Evolutionary conservation across 2,888 invertebrate species (phyloP).

Genomic region (Metopia argyrocephala): DNA sequence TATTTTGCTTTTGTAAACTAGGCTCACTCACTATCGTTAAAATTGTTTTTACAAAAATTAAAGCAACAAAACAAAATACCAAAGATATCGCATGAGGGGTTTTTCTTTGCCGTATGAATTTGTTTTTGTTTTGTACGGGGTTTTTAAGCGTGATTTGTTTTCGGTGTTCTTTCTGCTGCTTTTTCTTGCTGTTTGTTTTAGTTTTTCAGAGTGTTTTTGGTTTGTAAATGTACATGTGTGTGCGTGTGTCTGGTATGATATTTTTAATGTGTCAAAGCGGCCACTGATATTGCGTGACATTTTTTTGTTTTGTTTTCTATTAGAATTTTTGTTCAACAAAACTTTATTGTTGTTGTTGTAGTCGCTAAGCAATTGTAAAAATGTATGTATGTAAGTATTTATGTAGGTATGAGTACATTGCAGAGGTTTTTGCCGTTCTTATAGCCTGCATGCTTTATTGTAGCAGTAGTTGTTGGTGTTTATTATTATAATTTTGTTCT

Average conservation of each 20-base stretch:
- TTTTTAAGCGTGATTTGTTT: slow-evolving; percentile 60
- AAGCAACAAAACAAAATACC: slow-evolving; percentile 1
- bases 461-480: neutral
- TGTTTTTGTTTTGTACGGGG: slow-evolving; percentile 48
- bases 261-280: neutral
- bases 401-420: slow-evolving; percentile 55
- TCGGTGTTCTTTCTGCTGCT: slow-evolving; percentile 9
- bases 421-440: slow-evolving; percentile 5
- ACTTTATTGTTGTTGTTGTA: slow-evolving; percentile 15
- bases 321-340: neutral
- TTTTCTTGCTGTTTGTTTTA: slow-evolving; percentile 30
- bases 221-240: neutral
- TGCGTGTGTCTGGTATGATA: neutral
- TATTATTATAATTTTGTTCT: neutral
- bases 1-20: slow-evolving; percentile 25
- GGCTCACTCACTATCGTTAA: slow-evolving; percentile 63
- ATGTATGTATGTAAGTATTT: slow-evolving; percentile 34
- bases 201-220: slow-evolving; percentile 21
- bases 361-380: too few relatives aligned
- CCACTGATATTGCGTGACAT: neutral
- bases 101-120: slow-evolving; percentile 25
- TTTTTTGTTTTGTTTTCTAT: neutral
- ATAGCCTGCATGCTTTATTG: neutral
- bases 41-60: slow-evolving; percentile 51
- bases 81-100: slow-evolving; percentile 35